A percentile compares a stretch with the other conserved stretches of the same genome.
These are phyloP conservation scores for Ammospiza caudacuta DNA, from an alignment of 2,113 vertebrate genomes.

Conservation along the genomic window DNA sequence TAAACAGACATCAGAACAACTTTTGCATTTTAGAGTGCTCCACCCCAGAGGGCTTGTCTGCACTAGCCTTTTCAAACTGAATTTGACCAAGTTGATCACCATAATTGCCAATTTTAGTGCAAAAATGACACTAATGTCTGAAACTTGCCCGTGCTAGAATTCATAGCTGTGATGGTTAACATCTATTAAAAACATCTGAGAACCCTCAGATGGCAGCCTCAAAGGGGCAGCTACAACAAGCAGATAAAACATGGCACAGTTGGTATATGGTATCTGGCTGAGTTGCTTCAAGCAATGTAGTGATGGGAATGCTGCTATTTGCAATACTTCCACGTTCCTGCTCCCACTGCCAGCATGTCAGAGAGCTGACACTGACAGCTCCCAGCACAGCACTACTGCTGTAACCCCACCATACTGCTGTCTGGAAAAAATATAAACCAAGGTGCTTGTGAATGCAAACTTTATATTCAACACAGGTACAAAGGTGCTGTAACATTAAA, in stretches of 20 bases:
- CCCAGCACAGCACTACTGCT: neutral
- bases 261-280: neutral
- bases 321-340: neutral
- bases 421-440: neutral
- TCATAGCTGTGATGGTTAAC: neutral
- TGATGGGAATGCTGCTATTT: conserved; percentile 1
- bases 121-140: conserved; percentile 10
- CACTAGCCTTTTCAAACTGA: conserved; percentile 7
- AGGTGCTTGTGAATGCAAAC: neutral
- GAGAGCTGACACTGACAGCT: neutral
- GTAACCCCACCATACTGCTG: neutral
- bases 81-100: conserved; percentile 13
- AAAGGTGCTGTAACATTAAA: neutral
- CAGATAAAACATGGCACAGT: conserved; percentile 22
- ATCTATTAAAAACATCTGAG: conserved; percentile 5
- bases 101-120: conserved; percentile 33
- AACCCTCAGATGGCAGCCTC: conserved; percentile 1
- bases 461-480: neutral
- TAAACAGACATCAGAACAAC: conserved; percentile 52
- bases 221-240: conserved; percentile 13
- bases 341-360: neutral
- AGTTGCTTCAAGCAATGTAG: neutral
- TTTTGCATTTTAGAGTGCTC: conserved; percentile 26
- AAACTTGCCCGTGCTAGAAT: neutral
- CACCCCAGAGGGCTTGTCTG: conserved; percentile 11